A percentile compares a stretch with the other conserved stretches of the same genome.
Conservation (phyloP, 2,113 vertebrate genomes). For the Pionites leucogaster region DNA sequence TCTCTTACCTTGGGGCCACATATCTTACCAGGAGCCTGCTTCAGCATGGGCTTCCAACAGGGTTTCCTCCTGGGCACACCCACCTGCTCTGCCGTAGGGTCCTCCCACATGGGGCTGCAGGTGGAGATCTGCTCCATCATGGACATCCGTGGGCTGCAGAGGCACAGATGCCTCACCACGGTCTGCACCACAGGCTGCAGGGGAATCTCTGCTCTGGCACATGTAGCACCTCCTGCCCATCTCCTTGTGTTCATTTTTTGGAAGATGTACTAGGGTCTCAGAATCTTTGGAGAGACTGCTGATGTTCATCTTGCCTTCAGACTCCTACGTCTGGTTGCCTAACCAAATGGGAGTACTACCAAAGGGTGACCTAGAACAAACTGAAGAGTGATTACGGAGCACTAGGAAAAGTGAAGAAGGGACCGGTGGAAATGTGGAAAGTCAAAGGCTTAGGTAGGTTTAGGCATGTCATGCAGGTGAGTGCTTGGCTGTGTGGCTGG, state of each 20-base stretch:
- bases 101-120: neutral
- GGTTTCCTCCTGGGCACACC: neutral
- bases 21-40: neutral
- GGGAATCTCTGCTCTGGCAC: neutral
- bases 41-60: neutral
- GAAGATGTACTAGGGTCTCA: neutral
- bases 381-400: neutral
- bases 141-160: neutral
- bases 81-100: neutral
- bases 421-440: neutral
- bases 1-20: neutral
- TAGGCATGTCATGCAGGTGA: neutral
- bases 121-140: neutral
- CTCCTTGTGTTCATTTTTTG: neutral
- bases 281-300: neutral
- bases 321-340: neutral
- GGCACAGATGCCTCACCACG: neutral
- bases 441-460: neutral
- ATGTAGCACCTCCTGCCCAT: neutral
- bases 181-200: rapidly evolving
- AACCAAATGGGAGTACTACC: neutral
- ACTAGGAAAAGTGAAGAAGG: neutral
- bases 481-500: neutral
- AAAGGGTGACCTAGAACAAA: neutral
- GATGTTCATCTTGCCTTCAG: neutral